Conservation (phyloP, 2,113 vertebrate species). For the Anolis carolinensis region DNA sequence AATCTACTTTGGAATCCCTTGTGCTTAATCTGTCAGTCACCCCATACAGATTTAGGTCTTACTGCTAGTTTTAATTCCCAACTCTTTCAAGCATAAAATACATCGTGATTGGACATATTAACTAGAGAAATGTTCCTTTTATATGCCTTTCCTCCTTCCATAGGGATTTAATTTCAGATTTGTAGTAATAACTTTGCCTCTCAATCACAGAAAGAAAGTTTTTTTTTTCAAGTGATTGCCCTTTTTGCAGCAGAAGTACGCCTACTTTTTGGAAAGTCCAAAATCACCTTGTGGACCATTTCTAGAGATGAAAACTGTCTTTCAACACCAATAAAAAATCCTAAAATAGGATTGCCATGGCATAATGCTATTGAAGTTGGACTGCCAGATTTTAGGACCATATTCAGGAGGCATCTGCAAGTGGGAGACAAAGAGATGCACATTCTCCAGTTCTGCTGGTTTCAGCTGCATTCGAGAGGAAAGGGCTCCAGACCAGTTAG, state of each 20-base stretch:
- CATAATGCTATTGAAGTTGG: too few relatives aligned
- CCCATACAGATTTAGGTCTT: conserved; percentile 66
- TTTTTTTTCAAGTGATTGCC: not conserved
- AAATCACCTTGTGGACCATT: not conserved
- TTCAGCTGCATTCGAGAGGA: too few relatives aligned
- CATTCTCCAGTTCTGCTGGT: too few relatives aligned
- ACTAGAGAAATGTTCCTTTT: not conserved
- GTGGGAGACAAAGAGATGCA: too few relatives aligned
- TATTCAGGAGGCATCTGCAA: too few relatives aligned
- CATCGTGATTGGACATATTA: conserved; percentile 41
- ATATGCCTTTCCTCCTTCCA: not conserved
- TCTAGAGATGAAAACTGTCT: not conserved
- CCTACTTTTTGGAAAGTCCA: not conserved
- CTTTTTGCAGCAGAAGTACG: not conserved
- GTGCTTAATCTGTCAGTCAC: conserved; percentile 73
- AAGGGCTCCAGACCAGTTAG: too few relatives aligned
- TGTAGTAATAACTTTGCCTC: conserved; percentile 1
- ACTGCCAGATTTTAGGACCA: too few relatives aligned
- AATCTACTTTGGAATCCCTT: conserved; percentile 65
- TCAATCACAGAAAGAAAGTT: not conserved
- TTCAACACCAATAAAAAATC: not conserved
- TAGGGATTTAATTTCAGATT: conserved; percentile 13
- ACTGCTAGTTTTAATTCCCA: conserved; percentile 64
- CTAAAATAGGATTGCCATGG: not conserved
- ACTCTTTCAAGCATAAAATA: conserved; percentile 70